Evolutionary conservation across 2,888 invertebrate species (phyloP), one percentile per base, ranked within the genome.

Genomic region (Eupithecia tripunctaria): DNA sequence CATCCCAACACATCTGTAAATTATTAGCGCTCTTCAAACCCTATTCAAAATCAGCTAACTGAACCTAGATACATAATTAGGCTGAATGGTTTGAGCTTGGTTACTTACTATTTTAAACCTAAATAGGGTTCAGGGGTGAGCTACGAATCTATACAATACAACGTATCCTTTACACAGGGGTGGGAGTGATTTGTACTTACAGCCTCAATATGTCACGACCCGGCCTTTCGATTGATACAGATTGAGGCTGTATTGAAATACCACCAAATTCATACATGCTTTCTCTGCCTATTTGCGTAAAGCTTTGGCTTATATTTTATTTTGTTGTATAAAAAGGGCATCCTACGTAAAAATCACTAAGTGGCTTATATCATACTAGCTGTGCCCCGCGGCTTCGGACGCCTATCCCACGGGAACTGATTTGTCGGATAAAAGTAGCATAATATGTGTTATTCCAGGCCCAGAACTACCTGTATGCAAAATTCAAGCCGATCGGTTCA

Each of bases 151-250:
- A 67, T 67, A 68, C 36, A 43, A 29, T n/a, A 68, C 43, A 32
- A 60, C 70, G 18, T 21, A 51, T 65, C 65, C 70, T 70, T n/a
- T 1, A 67, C 62, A 71, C 62, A 68, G 32, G 71, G 59, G 65
- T 43, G 62, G 41, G 72, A 70, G 72, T 70, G 71, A 76, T 76
- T 73, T 76, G 77, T 76, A 73, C 67, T 69, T 60, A 78, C 77
- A 76, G 75, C 76, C 79, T n/a, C n/a, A 72, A 78, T 75, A 64
- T 77, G 80, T 78, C 78, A 78, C 75, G 78, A 74, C 73, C 79
- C 78, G 72, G 68, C 78, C 77, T 73, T 78, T 75, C 76, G 78
- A 79, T 79, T 77, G 79, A 78, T 80, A 80, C 74, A 77, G 77
- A 80, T 79, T 77, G 76, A 66, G 67, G 75, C 62, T 75, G 76